These are phyloP conservation scores for Diploptera punctata DNA, from an alignment of 2,888 invertebrate species.

Conservation along the genomic window DNA sequence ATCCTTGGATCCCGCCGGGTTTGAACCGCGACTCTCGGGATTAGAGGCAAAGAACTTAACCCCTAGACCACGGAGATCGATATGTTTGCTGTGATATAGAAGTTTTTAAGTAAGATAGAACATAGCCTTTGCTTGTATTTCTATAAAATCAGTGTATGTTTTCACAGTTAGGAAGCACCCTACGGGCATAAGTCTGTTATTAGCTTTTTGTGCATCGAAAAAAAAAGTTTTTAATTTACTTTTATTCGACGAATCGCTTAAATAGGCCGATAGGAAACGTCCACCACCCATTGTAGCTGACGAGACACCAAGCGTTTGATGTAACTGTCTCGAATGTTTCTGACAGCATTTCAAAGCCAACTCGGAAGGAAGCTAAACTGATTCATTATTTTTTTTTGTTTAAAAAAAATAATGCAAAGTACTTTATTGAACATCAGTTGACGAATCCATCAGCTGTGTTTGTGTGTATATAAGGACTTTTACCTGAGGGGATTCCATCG, in stretches of 20 bases:
- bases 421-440: constrained; percentile 38
- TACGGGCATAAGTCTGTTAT: constrained; percentile 23
- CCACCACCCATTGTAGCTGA: constrained; percentile 26
- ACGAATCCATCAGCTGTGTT: constrained; percentile 37
- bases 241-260: constrained; percentile 25
- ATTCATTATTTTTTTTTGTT: constrained; percentile 34
- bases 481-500: constrained; percentile 34
- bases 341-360: constrained; percentile 40
- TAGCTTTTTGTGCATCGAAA: constrained; percentile 10
- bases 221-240: constrained; percentile 26
- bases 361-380: constrained; percentile 33
- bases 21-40: too few species aligned
- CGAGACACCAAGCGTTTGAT: constrained; percentile 33
- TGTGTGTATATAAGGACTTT: constrained; percentile 31
- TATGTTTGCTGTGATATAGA: too few species aligned
- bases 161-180: too few species aligned
- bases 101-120: too few species aligned
- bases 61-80: too few species aligned
- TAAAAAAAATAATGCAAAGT: constrained; percentile 33
- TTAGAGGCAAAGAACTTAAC: too few species aligned
- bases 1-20: too few species aligned
- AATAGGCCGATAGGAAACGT: constrained; percentile 27
- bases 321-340: constrained; percentile 36
- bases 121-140: too few species aligned
- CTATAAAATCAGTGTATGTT: too few species aligned